phyloP scores from a whole-genome alignment of 2,888 invertebrate species.

The Drosophila merina region DNA sequence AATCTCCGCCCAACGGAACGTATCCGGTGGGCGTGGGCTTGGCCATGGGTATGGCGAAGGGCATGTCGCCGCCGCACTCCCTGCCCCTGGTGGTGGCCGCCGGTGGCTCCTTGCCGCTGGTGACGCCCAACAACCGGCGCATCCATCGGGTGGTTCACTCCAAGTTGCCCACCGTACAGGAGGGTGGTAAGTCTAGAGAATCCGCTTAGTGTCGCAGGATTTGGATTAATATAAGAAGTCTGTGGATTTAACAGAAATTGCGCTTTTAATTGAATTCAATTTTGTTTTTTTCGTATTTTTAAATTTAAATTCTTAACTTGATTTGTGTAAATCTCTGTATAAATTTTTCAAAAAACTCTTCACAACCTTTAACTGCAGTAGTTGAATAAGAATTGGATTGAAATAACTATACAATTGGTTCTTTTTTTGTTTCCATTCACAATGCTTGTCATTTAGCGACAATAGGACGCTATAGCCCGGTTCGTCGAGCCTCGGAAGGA shows the following conservation, averaged over 20 bases:
- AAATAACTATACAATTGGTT: constrained; percentile 1
- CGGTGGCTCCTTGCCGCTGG: constrained; percentile 44
- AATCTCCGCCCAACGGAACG: constrained; percentile 77
- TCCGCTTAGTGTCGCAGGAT: not conserved
- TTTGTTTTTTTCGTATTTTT: not conserved
- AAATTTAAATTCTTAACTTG: not conserved
- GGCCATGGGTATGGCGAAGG: constrained; percentile 32
- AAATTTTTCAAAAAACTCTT: not conserved
- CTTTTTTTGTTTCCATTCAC: constrained; percentile 21
- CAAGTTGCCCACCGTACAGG: constrained; percentile 89
- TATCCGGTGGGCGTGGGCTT: constrained; percentile 48
- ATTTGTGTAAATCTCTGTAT: not conserved
- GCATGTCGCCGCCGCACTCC: constrained; percentile 47
- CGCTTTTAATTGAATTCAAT: not conserved
- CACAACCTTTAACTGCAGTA: not conserved
- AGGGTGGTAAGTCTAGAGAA: constrained; percentile 87
- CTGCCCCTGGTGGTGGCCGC: constrained; percentile 59
- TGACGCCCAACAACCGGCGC: constrained; percentile 77
- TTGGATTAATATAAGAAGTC: not conserved
- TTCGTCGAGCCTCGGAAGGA: constrained; percentile 93
- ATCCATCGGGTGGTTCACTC: constrained; percentile 79
- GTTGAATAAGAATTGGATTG: not conserved
- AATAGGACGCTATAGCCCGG: constrained; percentile 91
- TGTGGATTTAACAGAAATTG: too few species aligned
- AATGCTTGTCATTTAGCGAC: constrained; percentile 57